Evolutionary conservation across 2,888 invertebrate species (phyloP).

Genomic region (Eristalis pertinax): DNA sequence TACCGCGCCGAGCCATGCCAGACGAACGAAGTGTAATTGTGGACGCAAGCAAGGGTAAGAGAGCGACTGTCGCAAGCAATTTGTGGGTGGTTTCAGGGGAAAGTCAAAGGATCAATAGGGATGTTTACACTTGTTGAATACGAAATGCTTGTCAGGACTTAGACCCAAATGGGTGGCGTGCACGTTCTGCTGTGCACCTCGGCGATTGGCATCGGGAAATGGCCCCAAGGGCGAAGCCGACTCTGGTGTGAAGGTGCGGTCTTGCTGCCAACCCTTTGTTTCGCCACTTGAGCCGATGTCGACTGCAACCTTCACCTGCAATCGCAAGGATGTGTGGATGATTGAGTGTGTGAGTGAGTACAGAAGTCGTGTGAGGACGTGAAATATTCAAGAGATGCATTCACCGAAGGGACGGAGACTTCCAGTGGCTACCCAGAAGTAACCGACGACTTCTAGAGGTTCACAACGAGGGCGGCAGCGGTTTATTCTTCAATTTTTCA

Average conservation of each 20-base stretch:
- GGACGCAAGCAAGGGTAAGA: constrained; percentile 74
- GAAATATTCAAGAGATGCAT: constrained; percentile 17
- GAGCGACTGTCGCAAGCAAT: neutral
- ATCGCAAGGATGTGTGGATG: neutral
- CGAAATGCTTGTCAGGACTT: constrained; percentile 27
- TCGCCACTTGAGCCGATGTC: constrained; percentile 25
- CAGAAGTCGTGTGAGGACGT: neutral
- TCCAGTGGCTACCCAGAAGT: neutral
- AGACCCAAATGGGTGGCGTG: neutral
- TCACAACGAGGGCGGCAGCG: neutral
- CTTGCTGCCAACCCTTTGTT: constrained; percentile 1
- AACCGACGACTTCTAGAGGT: neutral
- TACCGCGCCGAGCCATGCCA: constrained; percentile 61
- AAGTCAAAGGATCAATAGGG: constrained; percentile 54
- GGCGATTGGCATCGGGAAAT: neutral
- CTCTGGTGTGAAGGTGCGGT: constrained; percentile 1
- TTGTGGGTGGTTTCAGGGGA: constrained; percentile 10
- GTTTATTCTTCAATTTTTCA: neutral
- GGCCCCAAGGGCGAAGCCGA: neutral
- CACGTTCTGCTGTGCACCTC: neutral
- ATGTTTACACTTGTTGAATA: constrained; percentile 69
- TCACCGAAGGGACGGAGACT: neutral
- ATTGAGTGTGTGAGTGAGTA: neutral
- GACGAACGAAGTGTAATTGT: constrained; percentile 74
- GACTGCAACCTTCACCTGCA: constrained; percentile 57